Percentiles rank a stretch among this genome's conserved stretches.
These are phyloP conservation scores for Mohoua ochrocephala DNA, from an alignment of 2,113 vertebrate species.

Conservation along the genomic window DNA sequence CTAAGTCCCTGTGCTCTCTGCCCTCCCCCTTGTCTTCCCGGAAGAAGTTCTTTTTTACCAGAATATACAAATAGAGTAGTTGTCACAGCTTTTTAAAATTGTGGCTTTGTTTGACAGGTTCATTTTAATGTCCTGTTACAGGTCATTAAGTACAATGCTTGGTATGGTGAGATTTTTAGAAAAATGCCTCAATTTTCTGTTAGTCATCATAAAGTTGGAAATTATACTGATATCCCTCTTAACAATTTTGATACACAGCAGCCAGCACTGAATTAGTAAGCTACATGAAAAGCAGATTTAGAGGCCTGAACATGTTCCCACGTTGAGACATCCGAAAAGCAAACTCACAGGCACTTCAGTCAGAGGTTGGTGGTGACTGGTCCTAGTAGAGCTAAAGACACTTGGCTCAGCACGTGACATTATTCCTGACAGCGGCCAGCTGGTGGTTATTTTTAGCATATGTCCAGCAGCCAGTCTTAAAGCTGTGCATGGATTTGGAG, in stretches of 20 bases:
- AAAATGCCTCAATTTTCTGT: not conserved
- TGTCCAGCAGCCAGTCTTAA: not conserved
- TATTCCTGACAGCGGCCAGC: not conserved
- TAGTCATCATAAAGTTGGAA: not conserved
- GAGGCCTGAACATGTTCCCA: not conserved
- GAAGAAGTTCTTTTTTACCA: not conserved
- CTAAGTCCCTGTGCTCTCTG: not conserved
- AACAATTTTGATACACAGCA: not conserved
- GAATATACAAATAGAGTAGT: not conserved
- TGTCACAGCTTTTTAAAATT: not conserved
- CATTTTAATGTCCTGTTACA: not conserved
- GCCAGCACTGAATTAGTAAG: not conserved
- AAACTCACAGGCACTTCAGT: not conserved
- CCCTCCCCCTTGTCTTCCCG: not conserved
- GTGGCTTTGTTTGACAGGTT: not conserved
- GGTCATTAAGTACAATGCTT: not conserved
- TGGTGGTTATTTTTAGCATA: not conserved
- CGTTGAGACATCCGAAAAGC: not conserved
- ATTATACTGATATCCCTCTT: not conserved
- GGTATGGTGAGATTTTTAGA: not conserved
- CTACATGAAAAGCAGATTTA: not conserved
- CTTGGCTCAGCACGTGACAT: not conserved
- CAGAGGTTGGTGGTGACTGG: rapidly evolving
- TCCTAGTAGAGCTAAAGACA: not conserved
- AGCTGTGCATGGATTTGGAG: not conserved